Percentiles rank a stretch among this genome's conserved stretches.
These are phyloP conservation scores for Psittacula cyanocephala DNA, from an alignment of 2,113 vertebrate species.

Conservation along the genomic window DNA sequence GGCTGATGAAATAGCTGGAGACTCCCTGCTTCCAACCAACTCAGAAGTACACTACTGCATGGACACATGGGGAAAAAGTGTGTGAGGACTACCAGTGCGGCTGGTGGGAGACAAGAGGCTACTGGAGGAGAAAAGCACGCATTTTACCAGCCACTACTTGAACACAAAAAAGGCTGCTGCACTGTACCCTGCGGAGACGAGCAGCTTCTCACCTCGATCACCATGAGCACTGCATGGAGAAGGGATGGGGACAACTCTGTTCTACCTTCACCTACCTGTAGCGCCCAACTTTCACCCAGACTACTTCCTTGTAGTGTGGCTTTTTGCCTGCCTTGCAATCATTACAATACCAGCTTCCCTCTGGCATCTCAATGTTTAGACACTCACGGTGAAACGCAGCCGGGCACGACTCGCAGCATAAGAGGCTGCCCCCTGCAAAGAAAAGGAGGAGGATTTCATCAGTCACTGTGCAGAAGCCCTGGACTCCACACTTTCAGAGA, in stretches of 20 bases:
- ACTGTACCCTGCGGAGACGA: background rate
- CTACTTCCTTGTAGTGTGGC: constrained; percentile 93
- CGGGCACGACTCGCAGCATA: constrained; percentile 98
- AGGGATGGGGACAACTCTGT: background rate
- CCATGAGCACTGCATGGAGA: background rate
- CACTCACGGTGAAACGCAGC: constrained; percentile 98
- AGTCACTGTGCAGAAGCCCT: background rate
- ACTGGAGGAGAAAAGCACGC: background rate
- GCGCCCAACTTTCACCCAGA: constrained; percentile 98
- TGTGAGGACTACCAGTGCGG: background rate
- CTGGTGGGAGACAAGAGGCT: background rate
- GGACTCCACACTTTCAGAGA: background rate
- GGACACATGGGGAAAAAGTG: background rate
- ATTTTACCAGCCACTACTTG: background rate
- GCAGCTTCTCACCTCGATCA: constrained; percentile 7
- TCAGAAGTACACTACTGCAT: background rate
- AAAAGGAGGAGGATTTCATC: background rate
- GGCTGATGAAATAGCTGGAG: background rate
- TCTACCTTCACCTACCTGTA: constrained; percentile 86
- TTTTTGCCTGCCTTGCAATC: constrained; percentile 97
- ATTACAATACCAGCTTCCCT: constrained; percentile 98
- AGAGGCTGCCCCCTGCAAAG: constrained; percentile 89
- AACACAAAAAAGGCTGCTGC: background rate
- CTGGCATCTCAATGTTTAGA: constrained; percentile 97
- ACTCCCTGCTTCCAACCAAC: background rate